These are phyloP conservation scores for Ochotona curzoniae DNA, from an alignment of 2,113 vertebrate species.

Conservation along the genomic window DNA sequence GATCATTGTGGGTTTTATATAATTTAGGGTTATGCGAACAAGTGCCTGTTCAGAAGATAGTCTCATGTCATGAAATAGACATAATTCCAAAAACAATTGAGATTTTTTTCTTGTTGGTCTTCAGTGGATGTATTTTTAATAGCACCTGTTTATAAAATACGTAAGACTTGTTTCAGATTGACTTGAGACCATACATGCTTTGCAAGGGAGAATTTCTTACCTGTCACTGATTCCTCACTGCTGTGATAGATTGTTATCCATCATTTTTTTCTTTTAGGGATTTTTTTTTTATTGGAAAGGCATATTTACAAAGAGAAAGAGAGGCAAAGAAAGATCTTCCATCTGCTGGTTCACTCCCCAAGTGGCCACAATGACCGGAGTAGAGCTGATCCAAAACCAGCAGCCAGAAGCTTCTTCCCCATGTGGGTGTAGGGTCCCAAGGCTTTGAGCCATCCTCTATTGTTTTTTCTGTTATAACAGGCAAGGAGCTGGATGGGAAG, in stretches of 20 bases:
- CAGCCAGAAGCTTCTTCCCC: too few relatives aligned
- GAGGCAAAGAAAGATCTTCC: too few relatives aligned
- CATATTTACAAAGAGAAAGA: too few relatives aligned
- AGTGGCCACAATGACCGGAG: too few relatives aligned
- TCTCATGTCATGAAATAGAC: background rate
- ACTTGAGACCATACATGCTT: background rate
- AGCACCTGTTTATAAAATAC: background rate
- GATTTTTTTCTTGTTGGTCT: slow-evolving; percentile 3
- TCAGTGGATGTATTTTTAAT: background rate
- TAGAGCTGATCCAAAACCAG: too few relatives aligned
- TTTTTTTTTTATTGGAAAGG: too few relatives aligned
- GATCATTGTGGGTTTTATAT: background rate
- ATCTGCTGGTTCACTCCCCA: too few relatives aligned
- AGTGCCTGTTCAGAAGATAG: background rate
- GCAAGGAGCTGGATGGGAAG: too few relatives aligned
- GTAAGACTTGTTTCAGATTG: slow-evolving; percentile 10
- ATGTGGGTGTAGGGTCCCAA: too few relatives aligned
- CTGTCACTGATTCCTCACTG: background rate
- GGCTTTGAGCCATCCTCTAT: too few relatives aligned
- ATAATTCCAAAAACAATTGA: slow-evolving; percentile 23
- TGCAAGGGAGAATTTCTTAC: background rate
- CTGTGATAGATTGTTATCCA: background rate
- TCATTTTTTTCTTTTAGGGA: background rate
- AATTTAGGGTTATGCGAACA: background rate
- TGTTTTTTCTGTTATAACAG: too few relatives aligned